Conservation (phyloP, 2,888 invertebrate species). For the Dexiosoma caninum region DNA sequence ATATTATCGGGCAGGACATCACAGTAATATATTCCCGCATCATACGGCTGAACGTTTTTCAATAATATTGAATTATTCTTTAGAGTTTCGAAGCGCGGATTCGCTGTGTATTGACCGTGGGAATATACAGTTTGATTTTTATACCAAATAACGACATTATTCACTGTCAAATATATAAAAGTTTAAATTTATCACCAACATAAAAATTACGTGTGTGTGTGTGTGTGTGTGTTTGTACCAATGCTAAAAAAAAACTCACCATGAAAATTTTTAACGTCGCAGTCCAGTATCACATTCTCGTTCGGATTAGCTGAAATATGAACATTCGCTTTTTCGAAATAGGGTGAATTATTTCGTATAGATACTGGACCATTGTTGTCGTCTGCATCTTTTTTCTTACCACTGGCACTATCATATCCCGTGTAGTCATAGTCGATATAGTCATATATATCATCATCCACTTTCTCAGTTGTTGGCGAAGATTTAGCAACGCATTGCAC, state of each 20-base stretch:
- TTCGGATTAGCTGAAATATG: constrained; percentile 68
- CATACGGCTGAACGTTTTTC: constrained; percentile 66
- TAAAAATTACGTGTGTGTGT: no score
- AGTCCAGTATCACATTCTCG: constrained; percentile 70
- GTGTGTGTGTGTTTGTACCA: no score
- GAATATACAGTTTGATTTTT: constrained; percentile 68
- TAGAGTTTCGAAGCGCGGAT: constrained; percentile 68
- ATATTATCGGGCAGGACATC: constrained; percentile 70
- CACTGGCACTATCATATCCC: constrained; percentile 58
- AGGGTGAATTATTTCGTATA: constrained; percentile 65
- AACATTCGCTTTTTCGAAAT: constrained; percentile 69
- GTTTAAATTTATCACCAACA: not conserved
- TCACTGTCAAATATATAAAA: constrained; percentile 63
- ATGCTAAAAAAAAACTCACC: no score
- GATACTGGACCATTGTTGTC: constrained; percentile 18
- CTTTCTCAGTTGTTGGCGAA: not conserved
- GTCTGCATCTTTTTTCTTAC: constrained; percentile 49
- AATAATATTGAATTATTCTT: constrained; percentile 72
- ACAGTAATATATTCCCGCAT: constrained; percentile 72
- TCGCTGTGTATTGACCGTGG: constrained; percentile 67
- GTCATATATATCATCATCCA: constrained; percentile 60
- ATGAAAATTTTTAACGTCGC: constrained; percentile 72
- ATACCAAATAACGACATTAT: constrained; percentile 73
- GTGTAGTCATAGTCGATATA: constrained; percentile 69
- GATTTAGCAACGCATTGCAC: constrained; percentile 25